A percentile compares a stretch with the other conserved stretches of the same genome.
Conservation (phyloP, 2,888 invertebrate species). For the Alviniconcha strummeri region DNA sequence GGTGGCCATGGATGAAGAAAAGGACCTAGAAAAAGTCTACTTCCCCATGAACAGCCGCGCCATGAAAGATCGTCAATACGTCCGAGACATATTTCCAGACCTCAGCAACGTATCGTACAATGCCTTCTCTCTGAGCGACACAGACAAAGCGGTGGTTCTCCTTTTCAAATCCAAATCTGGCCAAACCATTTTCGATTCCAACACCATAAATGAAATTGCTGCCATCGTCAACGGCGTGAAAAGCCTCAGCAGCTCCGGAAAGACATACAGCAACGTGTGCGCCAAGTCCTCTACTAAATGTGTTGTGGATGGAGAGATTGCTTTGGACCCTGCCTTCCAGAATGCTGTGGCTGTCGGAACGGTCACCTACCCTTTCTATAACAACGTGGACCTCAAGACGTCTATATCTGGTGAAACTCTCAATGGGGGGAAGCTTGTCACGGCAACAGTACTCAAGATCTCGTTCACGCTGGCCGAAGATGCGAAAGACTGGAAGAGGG, state of each 20-base stretch:
- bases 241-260: not conserved
- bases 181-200: conserved; percentile 6
- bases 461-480: conserved; percentile 31
- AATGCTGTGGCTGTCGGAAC: not conserved
- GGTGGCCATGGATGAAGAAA: conserved; percentile 16
- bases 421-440: conserved; percentile 10
- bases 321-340: not conserved
- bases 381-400: not conserved
- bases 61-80: conserved; percentile 41
- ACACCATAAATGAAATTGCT: not conserved
- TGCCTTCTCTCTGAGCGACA: conserved; percentile 30
- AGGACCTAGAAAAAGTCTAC: conserved; percentile 37
- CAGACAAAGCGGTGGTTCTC: not conserved
- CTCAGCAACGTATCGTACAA: conserved; percentile 34
- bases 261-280: conserved; percentile 1
- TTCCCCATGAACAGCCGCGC: conserved; percentile 47
- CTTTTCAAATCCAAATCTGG: conserved; percentile 18
- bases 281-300: conserved; percentile 1
- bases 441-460: conserved; percentile 30
- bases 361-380: conserved; percentile 35
- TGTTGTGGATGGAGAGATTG: conserved; percentile 5
- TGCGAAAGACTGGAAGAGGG: conserved; percentile 18
- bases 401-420: conserved; percentile 16
- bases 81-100: conserved; percentile 38
- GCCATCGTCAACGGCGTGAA: not conserved